These are phyloP conservation scores for Tenthredo distinguenda DNA, from an alignment of 2,888 invertebrate species.

Conservation along the genomic window DNA sequence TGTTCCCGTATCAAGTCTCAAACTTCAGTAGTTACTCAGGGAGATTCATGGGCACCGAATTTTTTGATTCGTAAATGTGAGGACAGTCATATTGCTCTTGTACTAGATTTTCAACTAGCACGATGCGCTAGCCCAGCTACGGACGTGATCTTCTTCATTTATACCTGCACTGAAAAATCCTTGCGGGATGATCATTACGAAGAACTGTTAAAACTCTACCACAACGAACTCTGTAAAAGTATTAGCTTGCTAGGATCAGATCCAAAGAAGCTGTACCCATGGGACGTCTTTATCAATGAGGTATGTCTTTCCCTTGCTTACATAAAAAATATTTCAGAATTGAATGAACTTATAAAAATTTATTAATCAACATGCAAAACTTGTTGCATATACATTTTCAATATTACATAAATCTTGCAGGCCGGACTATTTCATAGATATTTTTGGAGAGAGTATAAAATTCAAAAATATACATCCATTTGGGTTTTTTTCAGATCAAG, in stretches of 20 bases:
- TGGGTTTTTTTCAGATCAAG: conserved; percentile 74
- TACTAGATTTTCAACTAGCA: conserved; percentile 87
- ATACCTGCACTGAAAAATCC: conserved; percentile 82
- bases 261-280: conserved; percentile 80
- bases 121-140: conserved; percentile 81
- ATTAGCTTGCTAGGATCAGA: conserved; percentile 83
- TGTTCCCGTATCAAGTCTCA: conserved; percentile 60
- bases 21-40: conserved; percentile 83
- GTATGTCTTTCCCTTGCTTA: conserved; percentile 57
- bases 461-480: neutral
- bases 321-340: neutral
- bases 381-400: no score
- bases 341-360: neutral
- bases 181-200: conserved; percentile 82
- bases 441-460: neutral
- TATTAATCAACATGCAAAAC: neutral
- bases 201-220: conserved; percentile 82
- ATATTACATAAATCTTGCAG: neutral
- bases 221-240: conserved; percentile 80
- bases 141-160: conserved; percentile 82
- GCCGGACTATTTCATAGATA: neutral
- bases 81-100: conserved; percentile 77
- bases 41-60: conserved; percentile 89
- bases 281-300: conserved; percentile 80
- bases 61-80: conserved; percentile 78